These are phyloP conservation scores for Dermolepida albohirtum DNA, from an alignment of 2,888 invertebrate species.

Conservation along the genomic window DNA sequence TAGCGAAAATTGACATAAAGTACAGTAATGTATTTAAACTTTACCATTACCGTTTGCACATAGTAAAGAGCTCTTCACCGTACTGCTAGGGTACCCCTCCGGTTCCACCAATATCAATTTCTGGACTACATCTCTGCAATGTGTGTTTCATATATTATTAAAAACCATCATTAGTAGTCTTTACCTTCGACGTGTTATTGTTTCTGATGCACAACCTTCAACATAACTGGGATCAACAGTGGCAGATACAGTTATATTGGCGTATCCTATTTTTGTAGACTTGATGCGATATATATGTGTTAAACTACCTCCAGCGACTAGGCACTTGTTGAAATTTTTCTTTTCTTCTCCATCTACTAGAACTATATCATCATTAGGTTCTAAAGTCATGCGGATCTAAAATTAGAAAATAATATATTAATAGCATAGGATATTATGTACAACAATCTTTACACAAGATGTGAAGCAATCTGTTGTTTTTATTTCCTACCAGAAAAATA, in stretches of 20 bases:
- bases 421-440: no score
- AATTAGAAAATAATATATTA: slow-evolving; percentile 2
- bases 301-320: slow-evolving; percentile 56
- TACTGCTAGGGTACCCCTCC: slow-evolving; percentile 77
- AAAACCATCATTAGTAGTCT: slow-evolving; percentile 56
- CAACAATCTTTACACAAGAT: no score
- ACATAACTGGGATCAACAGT: slow-evolving; percentile 65
- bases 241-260: slow-evolving; percentile 68
- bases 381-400: slow-evolving; percentile 57
- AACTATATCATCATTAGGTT: slow-evolving; percentile 55
- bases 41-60: slow-evolving; percentile 68
- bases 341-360: slow-evolving; percentile 52
- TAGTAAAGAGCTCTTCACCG: slow-evolving; percentile 74
- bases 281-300: slow-evolving; percentile 58
- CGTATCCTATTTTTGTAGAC: slow-evolving; percentile 55
- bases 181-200: slow-evolving; percentile 62
- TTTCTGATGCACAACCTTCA: slow-evolving; percentile 60
- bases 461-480: no score
- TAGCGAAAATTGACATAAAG: slow-evolving; percentile 23
- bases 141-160: slow-evolving; percentile 44
- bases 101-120: slow-evolving; percentile 75
- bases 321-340: slow-evolving; percentile 56
- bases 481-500: no score
- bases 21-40: neutral
- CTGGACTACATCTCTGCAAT: slow-evolving; percentile 69